Conservation (phyloP, 2,888 invertebrate species). For the Autographa pulchrina region DNA sequence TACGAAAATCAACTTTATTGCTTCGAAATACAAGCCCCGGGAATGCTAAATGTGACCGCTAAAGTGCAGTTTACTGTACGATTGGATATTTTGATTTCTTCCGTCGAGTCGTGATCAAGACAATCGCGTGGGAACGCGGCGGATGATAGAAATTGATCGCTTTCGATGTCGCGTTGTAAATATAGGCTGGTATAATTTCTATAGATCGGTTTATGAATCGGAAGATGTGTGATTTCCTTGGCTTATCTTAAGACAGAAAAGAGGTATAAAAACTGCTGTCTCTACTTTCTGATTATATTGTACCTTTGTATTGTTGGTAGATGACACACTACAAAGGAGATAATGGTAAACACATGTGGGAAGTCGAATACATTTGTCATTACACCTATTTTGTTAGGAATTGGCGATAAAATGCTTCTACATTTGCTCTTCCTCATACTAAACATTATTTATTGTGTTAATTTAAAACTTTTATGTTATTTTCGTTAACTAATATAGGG, state of each 20-base stretch:
- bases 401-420: too few relatives aligned
- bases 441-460: too few relatives aligned
- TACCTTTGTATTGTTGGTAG: neutral
- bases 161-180: slow-evolving; percentile 24
- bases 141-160: slow-evolving; percentile 51
- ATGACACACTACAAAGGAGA: neutral
- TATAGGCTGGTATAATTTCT: slow-evolving; percentile 20
- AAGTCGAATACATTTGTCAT: too few relatives aligned
- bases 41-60: neutral
- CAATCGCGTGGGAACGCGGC: slow-evolving; percentile 50
- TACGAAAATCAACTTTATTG: neutral
- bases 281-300: neutral
- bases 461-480: too few relatives aligned
- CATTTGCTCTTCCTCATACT: too few relatives aligned
- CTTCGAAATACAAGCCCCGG: neutral
- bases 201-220: neutral
- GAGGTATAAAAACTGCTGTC: neutral
- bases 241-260: neutral
- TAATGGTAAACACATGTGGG: neutral
- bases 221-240: slow-evolving; percentile 3
- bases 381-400: too few relatives aligned
- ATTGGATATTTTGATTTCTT: slow-evolving; percentile 37
- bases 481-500: too few relatives aligned
- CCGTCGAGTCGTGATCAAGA: slow-evolving; percentile 20
- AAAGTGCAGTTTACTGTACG: neutral